These are phyloP conservation scores for Platycnemis pennipes DNA, from an alignment of 2,888 invertebrate genomes.

Conservation along the genomic window DNA sequence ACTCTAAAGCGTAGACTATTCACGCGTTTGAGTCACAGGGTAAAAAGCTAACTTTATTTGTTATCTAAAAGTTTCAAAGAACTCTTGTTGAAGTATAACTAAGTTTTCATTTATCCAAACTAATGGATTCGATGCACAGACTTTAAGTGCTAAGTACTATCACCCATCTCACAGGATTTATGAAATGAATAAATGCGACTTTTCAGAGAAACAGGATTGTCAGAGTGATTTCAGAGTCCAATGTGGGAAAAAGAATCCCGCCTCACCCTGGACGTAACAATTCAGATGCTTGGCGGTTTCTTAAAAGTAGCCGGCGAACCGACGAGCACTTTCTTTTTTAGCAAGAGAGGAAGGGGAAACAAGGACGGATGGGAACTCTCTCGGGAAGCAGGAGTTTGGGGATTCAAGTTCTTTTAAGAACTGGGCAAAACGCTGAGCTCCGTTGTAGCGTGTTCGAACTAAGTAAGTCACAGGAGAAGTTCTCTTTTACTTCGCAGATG, in stretches of 20 bases:
- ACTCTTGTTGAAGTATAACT: no score
- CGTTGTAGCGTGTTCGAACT: conserved; percentile 51
- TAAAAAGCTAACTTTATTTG: no score
- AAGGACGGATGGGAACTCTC: no score
- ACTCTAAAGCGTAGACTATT: no score
- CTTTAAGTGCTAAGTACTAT: no score
- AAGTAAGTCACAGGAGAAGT: conserved; percentile 39
- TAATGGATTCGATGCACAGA: no score
- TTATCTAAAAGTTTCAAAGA: no score
- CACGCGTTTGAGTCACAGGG: no score
- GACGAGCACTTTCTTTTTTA: not conserved
- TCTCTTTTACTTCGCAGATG: conserved; percentile 49
- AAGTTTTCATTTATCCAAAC: no score
- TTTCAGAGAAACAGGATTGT: not conserved
- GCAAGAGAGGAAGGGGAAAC: not conserved
- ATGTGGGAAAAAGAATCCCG: not conserved
- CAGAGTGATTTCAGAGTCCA: not conserved
- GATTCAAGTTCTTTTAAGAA: not conserved
- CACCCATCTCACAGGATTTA: no score
- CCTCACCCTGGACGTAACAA: not conserved
- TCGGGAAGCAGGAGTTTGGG: conserved; percentile 8
- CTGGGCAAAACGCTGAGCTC: conserved; percentile 11
- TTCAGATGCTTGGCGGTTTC: not conserved
- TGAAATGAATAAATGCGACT: not conserved
- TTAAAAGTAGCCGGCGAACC: not conserved